Conservation (phyloP, 2,113 vertebrate genomes). For the Gymnogyps californianus region DNA sequence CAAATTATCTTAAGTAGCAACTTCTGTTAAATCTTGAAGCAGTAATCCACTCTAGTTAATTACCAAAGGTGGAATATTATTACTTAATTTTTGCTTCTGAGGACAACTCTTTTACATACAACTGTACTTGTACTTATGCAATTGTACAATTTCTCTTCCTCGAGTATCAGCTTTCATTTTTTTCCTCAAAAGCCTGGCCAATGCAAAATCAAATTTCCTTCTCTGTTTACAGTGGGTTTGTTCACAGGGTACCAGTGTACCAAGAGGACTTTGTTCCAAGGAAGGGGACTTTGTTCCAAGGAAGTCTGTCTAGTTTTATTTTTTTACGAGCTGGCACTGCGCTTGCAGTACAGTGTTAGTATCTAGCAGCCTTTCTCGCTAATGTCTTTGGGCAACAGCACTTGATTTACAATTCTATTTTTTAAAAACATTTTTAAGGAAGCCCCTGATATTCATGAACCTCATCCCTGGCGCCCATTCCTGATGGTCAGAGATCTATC, state of each 20-base stretch:
- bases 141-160: not conserved
- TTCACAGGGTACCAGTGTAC: not conserved
- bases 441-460: not conserved
- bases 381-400: not conserved
- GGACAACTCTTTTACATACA: not conserved
- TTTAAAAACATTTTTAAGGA: not conserved
- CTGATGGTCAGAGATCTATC: not conserved
- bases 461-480: not conserved
- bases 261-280: not conserved
- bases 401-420: not conserved
- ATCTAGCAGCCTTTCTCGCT: not conserved
- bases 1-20: not conserved
- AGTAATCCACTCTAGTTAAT: not conserved
- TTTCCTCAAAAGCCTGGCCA: not conserved
- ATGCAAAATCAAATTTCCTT: not conserved
- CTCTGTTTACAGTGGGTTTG: not conserved
- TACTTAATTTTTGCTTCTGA: slow-evolving; percentile 33
- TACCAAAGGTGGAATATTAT: not conserved
- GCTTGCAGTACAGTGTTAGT: not conserved
- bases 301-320: not conserved
- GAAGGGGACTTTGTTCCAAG: not conserved
- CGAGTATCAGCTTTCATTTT: not conserved
- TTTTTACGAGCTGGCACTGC: not conserved
- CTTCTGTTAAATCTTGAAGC: slow-evolving; percentile 3
- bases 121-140: not conserved